Evolutionary conservation across 2,888 invertebrate species (phyloP).

Genomic region (Steromphala cineraria): DNA sequence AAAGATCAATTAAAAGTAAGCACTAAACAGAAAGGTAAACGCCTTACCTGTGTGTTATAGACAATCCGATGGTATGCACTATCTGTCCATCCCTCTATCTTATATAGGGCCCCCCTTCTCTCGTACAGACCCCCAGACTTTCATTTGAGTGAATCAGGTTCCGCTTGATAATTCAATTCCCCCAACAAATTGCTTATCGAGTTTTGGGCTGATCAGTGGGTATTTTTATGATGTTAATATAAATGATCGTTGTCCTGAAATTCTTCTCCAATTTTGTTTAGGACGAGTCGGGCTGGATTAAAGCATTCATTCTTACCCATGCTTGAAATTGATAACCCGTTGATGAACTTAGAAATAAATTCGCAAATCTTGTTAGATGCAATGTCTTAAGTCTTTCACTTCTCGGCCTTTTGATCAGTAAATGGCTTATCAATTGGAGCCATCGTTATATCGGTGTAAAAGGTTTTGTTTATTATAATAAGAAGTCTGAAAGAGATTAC

Average conservation of each 20-base stretch:
- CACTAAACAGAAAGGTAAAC: too few relatives aligned
- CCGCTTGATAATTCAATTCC: constrained; percentile 9
- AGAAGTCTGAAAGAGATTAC: too few relatives aligned
- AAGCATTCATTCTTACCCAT: not conserved
- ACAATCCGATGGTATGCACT: not conserved
- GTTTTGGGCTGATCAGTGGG: not conserved
- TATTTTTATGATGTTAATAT: not conserved
- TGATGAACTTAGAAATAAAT: not conserved
- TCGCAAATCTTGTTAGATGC: not conserved
- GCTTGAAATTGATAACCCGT: constrained; percentile 16
- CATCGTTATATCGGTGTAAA: too few relatives aligned
- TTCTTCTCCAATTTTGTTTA: not conserved
- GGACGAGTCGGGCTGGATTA: not conserved
- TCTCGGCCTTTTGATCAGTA: not conserved
- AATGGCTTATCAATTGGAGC: too few relatives aligned
- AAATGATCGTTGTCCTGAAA: too few relatives aligned
- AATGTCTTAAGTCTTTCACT: not conserved
- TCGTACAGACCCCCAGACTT: not conserved
- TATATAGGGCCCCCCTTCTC: not conserved
- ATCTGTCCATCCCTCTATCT: not conserved
- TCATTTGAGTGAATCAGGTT: not conserved
- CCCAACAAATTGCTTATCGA: constrained; percentile 5
- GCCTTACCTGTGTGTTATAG: not conserved
- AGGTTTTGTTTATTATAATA: too few relatives aligned
- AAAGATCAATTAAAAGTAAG: too few relatives aligned